Evolutionary conservation across 1,140 invertebrate species (phyloP), one percentile per base, ranked within the genome.

Genomic region (Calephelis virginiensis): DNA sequence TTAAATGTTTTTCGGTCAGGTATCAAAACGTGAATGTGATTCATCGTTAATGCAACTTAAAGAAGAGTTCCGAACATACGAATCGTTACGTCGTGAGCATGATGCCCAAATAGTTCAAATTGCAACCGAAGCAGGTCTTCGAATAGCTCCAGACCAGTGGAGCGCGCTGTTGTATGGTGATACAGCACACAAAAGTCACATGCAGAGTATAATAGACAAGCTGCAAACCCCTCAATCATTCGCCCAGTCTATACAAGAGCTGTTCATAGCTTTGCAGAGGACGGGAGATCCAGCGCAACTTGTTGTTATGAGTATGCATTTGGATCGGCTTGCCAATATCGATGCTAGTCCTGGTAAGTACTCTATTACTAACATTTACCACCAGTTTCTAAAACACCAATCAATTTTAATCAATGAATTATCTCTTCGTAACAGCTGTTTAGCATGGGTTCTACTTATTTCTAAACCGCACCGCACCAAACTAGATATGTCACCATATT

Each of bases 41-140:
- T 99, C 98, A 0, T 99, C 98, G 4, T 89, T 99, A 46, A 99
- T 99, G 99, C 98, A 99, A 90, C 85, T 99, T 6, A 99, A 99
- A 86, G 98, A 99, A 81, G 98, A 99, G 81, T 99, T 99, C 82
- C 94, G 98, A 12, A 97, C 96, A 1, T 99, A 99, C 82, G 98
- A 99, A 70, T 94, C 96, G 5, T 85, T 99, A 13, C 93, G 99
- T 63, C 92, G 97, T 1, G 98, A 99, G 84, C 99, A 99, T 80
- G 98, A 99, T 90, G 96, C 98, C n/a, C 99, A 99, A 89, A 98
- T 98, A 75, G 97, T 98, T 8, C 97, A 98, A 91, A 99, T 99
- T 75, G 98, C 98, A 0, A 97, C 97, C 0, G 99, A 99, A 92
- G 98, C 98, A 13, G 98, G 98, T 10, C 92, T 99, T 6, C 93